Evolutionary conservation across 2,888 invertebrate genomes (phyloP).

Genomic region (Rambutsinella grinnellia): DNA sequence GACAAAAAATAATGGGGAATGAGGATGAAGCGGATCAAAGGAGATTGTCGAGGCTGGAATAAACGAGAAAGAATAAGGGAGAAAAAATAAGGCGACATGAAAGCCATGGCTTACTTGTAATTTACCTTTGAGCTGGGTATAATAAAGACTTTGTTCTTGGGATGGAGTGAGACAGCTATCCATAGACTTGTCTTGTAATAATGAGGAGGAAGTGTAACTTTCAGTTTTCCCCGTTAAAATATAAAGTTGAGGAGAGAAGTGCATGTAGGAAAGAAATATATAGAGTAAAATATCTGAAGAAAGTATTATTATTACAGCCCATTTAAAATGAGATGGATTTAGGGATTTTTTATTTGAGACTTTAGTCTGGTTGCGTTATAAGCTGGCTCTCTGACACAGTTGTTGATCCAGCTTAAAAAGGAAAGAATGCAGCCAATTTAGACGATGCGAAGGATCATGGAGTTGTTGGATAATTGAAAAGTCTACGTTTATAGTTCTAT

Average conservation of each 20-base stretch:
- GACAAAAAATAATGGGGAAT: conserved; percentile 26
- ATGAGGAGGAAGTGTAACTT: conserved; percentile 12
- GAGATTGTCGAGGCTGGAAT: too few relatives aligned
- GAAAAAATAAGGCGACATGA: neutral
- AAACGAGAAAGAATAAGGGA: too few relatives aligned
- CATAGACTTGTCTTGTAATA: conserved; percentile 25
- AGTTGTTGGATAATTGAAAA: too few relatives aligned
- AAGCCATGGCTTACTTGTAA: neutral
- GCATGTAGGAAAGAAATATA: neutral
- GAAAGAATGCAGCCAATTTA: too few relatives aligned
- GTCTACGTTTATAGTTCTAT: too few relatives aligned
- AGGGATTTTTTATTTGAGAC: neutral
- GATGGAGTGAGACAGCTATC: too few relatives aligned
- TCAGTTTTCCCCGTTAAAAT: neutral
- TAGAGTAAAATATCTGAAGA: neutral
- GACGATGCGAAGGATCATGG: too few relatives aligned
- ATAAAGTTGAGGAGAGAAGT: neutral
- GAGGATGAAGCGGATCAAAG: conserved; percentile 7
- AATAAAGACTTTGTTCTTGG: too few relatives aligned
- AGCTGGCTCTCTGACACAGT: too few relatives aligned
- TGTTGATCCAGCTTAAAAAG: too few relatives aligned
- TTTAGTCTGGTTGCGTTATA: too few relatives aligned
- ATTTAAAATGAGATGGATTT: neutral
- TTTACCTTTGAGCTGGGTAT: neutral
- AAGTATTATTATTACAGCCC: neutral